Evolutionary conservation across 2,797 vertebrate species (phyloP), one percentile per base, ranked within the genome.

Genomic region (Uromys caudimaculatus): DNA sequence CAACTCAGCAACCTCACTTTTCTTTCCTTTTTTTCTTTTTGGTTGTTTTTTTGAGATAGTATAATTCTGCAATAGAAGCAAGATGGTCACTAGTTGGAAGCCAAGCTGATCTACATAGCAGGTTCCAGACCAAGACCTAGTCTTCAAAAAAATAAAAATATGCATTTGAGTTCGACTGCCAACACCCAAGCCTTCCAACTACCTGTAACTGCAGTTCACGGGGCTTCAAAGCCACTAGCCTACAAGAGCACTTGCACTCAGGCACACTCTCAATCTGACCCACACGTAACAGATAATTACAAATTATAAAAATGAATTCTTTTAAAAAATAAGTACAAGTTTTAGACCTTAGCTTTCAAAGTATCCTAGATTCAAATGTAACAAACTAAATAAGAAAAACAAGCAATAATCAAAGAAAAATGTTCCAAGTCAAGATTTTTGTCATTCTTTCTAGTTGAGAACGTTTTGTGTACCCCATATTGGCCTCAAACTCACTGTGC

Each of bases 391-490:
- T 82, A 41, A 60, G 56, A 60, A 41, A 82, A 82, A 41, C 27
- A 92, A 75, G 62, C 0, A 75, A 16, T 44, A 82, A 83, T 50
- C 89, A 78, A 94, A 92, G 6, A 58, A 58, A 79, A 94, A 94
- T 87, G 60, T 9, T 93, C 44, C 93, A 92, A 94, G 9, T 87
- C 44, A 73, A 87, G 93, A 79, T 75, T 93, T 38, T 85, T 64
- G 60, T 84, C 60, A 41, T 44, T 62, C 38, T 44, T 76, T 47
- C 14, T 85, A 35, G 44, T 50, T 85, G 10, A 67, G 82, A 85
- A 41, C 32, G n/a, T 67, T 12, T 64, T 4, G 35, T 32, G 8
- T 47, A 64, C 38, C 4, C 79, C 41, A 84, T 41, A 12, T 11
- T 84, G 41, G 29, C 52, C 58, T 84, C 41, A 64, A 64, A 64